Conservation (phyloP, 2,113 vertebrate genomes). For the Tupaia chinensis region DNA sequence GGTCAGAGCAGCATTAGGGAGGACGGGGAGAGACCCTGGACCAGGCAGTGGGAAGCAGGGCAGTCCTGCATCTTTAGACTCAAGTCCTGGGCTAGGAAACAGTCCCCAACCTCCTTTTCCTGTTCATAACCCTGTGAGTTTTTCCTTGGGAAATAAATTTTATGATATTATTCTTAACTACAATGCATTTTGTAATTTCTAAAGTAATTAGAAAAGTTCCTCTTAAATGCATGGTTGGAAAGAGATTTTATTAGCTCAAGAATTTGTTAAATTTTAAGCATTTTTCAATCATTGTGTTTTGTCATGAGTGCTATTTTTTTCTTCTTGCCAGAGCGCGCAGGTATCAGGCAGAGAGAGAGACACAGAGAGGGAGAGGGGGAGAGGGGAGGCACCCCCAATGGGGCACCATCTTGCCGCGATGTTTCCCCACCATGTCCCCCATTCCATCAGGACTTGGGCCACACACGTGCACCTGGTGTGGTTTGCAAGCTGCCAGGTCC, state of each 20-base stretch:
- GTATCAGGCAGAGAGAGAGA: too few relatives aligned
- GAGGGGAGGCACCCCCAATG: too few relatives aligned
- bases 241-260: not conserved
- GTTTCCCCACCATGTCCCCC: too few relatives aligned
- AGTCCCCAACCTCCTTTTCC: accelerated
- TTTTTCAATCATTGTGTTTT: not conserved
- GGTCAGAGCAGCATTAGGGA: not conserved
- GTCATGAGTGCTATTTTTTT: not conserved
- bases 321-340: too few relatives aligned
- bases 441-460: too few relatives aligned
- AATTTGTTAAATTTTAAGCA: not conserved
- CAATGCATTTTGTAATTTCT: not conserved
- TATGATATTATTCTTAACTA: not conserved
- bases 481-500: too few relatives aligned
- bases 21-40: not conserved
- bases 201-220: not conserved
- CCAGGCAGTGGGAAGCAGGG: accelerated
- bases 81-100: accelerated
- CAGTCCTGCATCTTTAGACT: accelerated
- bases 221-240: not conserved
- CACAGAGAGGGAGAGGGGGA: too few relatives aligned
- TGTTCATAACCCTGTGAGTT: not conserved
- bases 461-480: too few relatives aligned
- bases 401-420: too few relatives aligned
- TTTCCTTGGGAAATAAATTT: not conserved